These are phyloP conservation scores for Candoia aspera DNA, from an alignment of 2,113 vertebrate genomes.

Conservation along the genomic window DNA sequence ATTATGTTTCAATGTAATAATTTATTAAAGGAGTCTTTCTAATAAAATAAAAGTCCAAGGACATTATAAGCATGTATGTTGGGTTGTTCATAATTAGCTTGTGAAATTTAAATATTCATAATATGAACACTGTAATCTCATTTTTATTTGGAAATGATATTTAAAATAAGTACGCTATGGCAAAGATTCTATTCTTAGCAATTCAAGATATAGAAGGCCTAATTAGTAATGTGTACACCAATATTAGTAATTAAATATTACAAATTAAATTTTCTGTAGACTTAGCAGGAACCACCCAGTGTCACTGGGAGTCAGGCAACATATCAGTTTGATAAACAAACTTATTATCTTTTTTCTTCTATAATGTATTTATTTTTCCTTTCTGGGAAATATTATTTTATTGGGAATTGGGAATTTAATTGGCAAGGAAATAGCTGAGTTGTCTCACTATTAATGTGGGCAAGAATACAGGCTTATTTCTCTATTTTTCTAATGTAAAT, in stretches of 20 bases:
- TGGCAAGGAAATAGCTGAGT: neutral
- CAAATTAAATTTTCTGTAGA: neutral
- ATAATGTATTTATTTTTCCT: neutral
- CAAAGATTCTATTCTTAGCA: neutral
- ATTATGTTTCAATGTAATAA: neutral
- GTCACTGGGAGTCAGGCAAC: too few relatives aligned
- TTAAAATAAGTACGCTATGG: neutral
- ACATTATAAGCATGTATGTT: neutral
- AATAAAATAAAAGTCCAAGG: neutral
- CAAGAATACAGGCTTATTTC: neutral
- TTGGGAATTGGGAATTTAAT: too few relatives aligned
- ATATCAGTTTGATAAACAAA: too few relatives aligned
- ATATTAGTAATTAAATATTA: neutral
- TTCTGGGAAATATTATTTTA: too few relatives aligned
- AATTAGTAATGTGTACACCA: too few relatives aligned
- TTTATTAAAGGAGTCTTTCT: neutral
- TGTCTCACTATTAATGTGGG: neutral
- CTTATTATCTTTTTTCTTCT: neutral
- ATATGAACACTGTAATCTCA: neutral
- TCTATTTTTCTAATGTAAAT: neutral
- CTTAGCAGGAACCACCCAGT: neutral
- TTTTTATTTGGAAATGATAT: neutral
- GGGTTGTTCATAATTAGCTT: neutral
- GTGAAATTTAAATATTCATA: neutral
- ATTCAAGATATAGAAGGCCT: too few relatives aligned